Conservation (phyloP, 2,113 vertebrate genomes). For the Aldabrachelys gigantea region DNA sequence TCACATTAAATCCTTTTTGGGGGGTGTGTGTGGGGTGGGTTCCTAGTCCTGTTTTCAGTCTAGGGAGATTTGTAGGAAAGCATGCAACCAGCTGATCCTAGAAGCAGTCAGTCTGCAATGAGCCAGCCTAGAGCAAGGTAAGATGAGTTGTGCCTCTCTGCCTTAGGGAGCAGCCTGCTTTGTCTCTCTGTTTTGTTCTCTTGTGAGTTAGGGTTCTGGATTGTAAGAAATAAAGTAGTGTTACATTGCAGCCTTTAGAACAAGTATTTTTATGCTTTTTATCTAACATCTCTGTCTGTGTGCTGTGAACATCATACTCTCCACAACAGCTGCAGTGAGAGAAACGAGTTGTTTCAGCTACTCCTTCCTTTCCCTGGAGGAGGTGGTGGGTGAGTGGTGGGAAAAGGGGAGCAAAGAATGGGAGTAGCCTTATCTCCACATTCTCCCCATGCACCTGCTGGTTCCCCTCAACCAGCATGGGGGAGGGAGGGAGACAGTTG, state of each 20-base stretch:
- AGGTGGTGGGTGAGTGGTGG: not conserved
- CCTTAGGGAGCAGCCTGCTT: not conserved
- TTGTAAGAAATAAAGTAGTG: not conserved
- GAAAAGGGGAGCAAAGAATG: not conserved
- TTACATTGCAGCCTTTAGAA: not conserved
- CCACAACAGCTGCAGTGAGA: not conserved
- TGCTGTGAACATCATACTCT: not conserved
- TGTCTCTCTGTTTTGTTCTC: not conserved
- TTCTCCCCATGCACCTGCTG: not conserved
- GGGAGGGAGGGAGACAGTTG: not conserved
- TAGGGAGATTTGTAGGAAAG: not conserved
- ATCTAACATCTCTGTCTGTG: not conserved
- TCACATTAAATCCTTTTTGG: not conserved
- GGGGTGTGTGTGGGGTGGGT: too few species aligned
- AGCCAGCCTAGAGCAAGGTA: not conserved
- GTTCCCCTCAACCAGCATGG: not conserved
- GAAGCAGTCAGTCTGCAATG: not conserved
- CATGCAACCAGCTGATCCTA: not conserved
- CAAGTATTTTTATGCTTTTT: not conserved
- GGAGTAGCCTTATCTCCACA: not conserved
- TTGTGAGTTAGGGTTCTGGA: not conserved
- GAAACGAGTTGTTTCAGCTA: not conserved
- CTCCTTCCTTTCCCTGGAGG: not conserved
- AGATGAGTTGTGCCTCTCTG: not conserved
- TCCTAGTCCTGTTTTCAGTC: not conserved